These are phyloP conservation scores for Orthosia gothica DNA, from an alignment of 2,888 invertebrate species.

Conservation along the genomic window DNA sequence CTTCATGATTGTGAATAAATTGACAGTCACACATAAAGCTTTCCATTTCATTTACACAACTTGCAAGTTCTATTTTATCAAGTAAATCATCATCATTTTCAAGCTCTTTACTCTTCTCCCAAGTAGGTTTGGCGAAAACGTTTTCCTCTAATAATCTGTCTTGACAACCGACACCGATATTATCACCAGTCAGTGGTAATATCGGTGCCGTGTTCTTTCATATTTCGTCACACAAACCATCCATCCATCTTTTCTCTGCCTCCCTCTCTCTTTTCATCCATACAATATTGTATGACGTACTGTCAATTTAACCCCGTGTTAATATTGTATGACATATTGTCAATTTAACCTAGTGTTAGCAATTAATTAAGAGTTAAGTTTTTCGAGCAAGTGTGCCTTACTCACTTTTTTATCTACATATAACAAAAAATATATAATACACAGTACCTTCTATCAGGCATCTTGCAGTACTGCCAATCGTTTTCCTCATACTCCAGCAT, in stretches of 20 bases:
- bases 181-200: too few relatives aligned
- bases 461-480: slow-evolving; percentile 26
- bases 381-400: too few relatives aligned
- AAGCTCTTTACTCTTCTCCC: neutral
- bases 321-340: too few relatives aligned
- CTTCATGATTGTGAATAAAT: neutral
- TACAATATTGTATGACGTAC: neutral
- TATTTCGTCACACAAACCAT: neutral
- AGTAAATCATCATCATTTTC: neutral
- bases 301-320: too few relatives aligned
- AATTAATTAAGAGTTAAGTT: too few relatives aligned
- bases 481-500: slow-evolving; percentile 6
- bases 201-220: neutral
- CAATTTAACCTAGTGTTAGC: too few relatives aligned
- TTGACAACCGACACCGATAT: too few relatives aligned
- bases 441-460: slow-evolving; percentile 43
- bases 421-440: neutral
- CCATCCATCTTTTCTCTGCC: neutral
- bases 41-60: neutral
- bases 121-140: neutral
- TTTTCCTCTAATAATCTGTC: neutral
- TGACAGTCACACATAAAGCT: neutral
- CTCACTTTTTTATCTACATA: neutral
- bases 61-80: neutral
- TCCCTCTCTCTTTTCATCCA: neutral